A percentile compares a stretch with the other conserved stretches of the same genome.
phyloP scores from a whole-genome alignment of 2,797 vertebrate species.

The Phrynocephalus guinanensis region DNA sequence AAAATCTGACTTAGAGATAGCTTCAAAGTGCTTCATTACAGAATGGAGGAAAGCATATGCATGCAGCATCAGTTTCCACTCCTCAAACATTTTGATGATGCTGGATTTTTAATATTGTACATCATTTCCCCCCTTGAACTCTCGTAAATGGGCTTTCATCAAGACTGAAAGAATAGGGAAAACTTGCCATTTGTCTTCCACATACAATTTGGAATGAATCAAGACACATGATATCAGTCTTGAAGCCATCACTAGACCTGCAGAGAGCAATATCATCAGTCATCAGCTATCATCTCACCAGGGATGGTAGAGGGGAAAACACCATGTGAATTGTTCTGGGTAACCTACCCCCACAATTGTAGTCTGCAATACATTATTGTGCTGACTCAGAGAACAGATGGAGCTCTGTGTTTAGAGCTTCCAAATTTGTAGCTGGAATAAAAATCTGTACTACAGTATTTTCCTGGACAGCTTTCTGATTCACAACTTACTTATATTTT shows the following conservation, averaged over 20 bases:
- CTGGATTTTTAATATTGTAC: background rate
- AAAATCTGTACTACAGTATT: slow-evolving; percentile 34
- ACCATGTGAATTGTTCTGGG: slow-evolving; percentile 77
- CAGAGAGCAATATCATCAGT: slow-evolving; percentile 78
- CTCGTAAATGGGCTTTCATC: slow-evolving; percentile 12
- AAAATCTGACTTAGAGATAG: background rate
- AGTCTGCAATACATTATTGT: slow-evolving; percentile 68
- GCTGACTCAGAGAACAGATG: slow-evolving; percentile 30
- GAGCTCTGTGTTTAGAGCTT: slow-evolving; percentile 48
- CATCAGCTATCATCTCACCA: slow-evolving; percentile 81
- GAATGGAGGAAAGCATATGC: background rate
- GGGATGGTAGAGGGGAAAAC: slow-evolving; percentile 75
- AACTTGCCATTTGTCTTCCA: slow-evolving; percentile 38
- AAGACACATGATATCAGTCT: slow-evolving; percentile 74
- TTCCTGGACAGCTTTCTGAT: slow-evolving; percentile 24
- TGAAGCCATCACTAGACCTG: slow-evolving; percentile 76
- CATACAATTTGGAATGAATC: slow-evolving; percentile 57
- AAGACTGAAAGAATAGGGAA: slow-evolving; percentile 18
- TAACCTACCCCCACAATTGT: slow-evolving; percentile 63
- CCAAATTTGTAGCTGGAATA: slow-evolving; percentile 28
- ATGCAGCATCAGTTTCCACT: slow-evolving; percentile 34
- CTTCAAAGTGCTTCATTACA: slow-evolving; percentile 44
- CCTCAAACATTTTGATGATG: background rate
- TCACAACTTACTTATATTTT: slow-evolving; percentile 10
- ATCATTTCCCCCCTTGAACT: slow-evolving; percentile 29